Evolutionary conservation across 2,113 vertebrate genomes (phyloP).

Genomic region (Otocyon megalotis): DNA sequence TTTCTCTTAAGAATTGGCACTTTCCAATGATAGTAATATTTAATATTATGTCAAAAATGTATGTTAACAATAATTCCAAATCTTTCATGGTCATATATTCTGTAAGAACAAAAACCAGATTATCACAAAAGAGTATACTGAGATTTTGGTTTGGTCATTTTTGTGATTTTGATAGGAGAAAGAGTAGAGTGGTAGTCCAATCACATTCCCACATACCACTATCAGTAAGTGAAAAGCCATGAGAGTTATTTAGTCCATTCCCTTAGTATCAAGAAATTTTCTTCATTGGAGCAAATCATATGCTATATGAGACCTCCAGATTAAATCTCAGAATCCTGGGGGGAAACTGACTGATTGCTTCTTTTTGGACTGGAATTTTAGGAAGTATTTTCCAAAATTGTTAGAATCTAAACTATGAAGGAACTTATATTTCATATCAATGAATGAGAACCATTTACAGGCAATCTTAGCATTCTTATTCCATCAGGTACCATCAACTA

Average conservation of each 20-base stretch:
- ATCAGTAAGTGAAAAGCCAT: not conserved
- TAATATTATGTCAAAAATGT: not conserved
- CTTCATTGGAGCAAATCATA: not conserved
- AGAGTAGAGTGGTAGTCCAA: not conserved
- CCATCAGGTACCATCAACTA: not conserved
- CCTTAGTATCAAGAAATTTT: not conserved
- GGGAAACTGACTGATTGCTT: not conserved
- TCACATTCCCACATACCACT: not conserved
- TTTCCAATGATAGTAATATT: not conserved
- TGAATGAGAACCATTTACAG: not conserved
- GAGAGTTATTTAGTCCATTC: not conserved
- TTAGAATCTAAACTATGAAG: not conserved
- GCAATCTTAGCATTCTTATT: not conserved
- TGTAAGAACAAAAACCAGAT: not conserved
- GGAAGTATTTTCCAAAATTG: not conserved
- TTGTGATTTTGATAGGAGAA: not conserved
- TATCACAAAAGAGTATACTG: not conserved
- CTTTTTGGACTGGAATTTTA: not conserved
- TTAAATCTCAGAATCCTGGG: not conserved
- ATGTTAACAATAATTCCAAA: not conserved
- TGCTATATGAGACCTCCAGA: not conserved
- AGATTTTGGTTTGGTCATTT: not conserved
- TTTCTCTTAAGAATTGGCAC: not conserved
- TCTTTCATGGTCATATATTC: not conserved
- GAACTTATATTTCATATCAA: conserved; percentile 1